Evolutionary conservation across 2,888 invertebrate genomes (phyloP).

Genomic region (Capitulum mitella): DNA sequence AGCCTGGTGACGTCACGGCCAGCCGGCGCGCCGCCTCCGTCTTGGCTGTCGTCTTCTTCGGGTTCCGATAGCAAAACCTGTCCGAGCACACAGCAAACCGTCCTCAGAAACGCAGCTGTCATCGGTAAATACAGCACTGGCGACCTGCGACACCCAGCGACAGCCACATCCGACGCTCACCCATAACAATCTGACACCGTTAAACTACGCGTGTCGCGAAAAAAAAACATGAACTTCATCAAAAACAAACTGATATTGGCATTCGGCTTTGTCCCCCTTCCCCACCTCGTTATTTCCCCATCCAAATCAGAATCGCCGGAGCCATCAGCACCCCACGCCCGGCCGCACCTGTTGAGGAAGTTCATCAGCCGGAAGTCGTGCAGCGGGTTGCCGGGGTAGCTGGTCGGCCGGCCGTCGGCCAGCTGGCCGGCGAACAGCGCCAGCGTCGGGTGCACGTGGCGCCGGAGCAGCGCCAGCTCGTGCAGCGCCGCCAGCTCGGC

Average conservation of each 20-base stretch:
- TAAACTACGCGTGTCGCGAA: too few species aligned
- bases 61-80: constrained; percentile 24
- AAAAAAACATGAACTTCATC: too few species aligned
- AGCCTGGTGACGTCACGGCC: background rate
- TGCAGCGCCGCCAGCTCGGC: constrained; percentile 19
- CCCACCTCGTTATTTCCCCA: background rate
- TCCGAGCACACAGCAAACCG: too few species aligned
- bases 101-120: too few species aligned
- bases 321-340: background rate
- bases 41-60: background rate
- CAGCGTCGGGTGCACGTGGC: constrained; percentile 13
- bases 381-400: constrained; percentile 15
- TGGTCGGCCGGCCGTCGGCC: background rate
- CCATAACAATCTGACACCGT: too few species aligned
- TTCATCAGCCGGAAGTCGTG: constrained; percentile 25
- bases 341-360: constrained; percentile 21
- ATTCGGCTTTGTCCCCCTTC: background rate
- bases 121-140: too few species aligned
- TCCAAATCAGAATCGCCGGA: too few species aligned
- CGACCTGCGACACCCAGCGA: too few species aligned
- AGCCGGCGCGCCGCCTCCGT: background rate
- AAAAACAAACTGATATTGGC: background rate
- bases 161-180: too few species aligned
- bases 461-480: constrained; percentile 6
- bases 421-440: constrained; percentile 19